phyloP scores from a whole-genome alignment of 1,140 invertebrate genomes.

The Agrypnia vestita region DNA sequence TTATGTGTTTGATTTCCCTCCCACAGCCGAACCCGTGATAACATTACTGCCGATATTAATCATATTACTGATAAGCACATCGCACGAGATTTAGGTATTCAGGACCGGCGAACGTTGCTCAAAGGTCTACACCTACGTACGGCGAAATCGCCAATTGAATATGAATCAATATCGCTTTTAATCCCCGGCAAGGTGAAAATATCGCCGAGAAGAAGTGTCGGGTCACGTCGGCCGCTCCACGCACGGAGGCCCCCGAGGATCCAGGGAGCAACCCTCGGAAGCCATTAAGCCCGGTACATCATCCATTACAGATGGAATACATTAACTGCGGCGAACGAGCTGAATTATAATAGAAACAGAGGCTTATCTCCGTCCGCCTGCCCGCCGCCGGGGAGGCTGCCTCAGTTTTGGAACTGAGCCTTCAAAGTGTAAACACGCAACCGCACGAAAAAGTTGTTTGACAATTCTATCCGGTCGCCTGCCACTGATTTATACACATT shows the following conservation, averaged over 20 bases:
- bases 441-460: no score
- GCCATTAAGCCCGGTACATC: neutral
- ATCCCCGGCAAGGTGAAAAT: no score
- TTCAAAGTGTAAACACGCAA: neutral
- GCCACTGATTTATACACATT: no score
- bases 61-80: no score
- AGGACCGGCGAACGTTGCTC: neutral
- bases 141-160: no score
- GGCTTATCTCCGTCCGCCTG: neutral
- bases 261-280: neutral
- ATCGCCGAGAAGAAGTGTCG: neutral
- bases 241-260: neutral
- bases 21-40: no score
- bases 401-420: neutral
- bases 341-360: neutral
- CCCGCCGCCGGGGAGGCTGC: neutral
- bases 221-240: neutral
- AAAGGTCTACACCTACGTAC: no score
- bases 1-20: no score
- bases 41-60: no score
- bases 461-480: no score
- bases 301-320: constrained; percentile 16
- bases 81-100: neutral
- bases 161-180: no score
- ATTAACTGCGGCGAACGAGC: constrained; percentile 13